Evolutionary conservation across 2,797 vertebrate genomes (phyloP), one percentile per base, ranked within the genome.

Genomic region (Pelobates cultripes): DNA sequence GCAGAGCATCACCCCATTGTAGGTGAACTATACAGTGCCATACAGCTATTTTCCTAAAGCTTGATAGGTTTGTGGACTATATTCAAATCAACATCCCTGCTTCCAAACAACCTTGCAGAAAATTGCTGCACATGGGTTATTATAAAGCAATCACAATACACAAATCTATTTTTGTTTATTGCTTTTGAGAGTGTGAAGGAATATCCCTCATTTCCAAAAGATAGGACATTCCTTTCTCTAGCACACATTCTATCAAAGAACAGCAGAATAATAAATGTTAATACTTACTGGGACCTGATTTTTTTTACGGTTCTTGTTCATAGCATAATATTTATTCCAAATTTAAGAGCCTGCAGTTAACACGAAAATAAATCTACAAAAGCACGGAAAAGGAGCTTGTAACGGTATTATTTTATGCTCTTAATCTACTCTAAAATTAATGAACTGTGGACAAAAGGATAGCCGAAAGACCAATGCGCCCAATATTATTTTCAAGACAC

Each of bases 321-420:
- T 4, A 67, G 77, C 77, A 42, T 80, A 76, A 76, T 84, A 76
- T 84, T 84, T 84, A 84, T 84, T 84, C 73, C 60, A 72, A 47
- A 70, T 79, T 83, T 83, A 83, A 79, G 60, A 71, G 73, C 67
- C 57, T 13, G 55, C 74, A 72, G 77, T 84, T 76, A 84, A 76
- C 60, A 43, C 68, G 76, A 84, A 79, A 83, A 84, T 84, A 84
- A 84, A 84, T 84, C 82, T 75, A 76, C 71, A 76, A 80, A 66
- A 57, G 82, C 72, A 76, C 69, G 68, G 72, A 75, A 79, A 80
- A 78, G 66, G 51, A 76, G 77, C 77, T 76, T 76, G 82, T 84
- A 84, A 76, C 73, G 55, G 79, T 79, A 79, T 84, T 84, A 84
- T 84, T 84, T 76, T 80, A 84, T 76, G 73, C 73, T 68, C 73